Evolutionary conservation across 2,113 vertebrate species (phyloP).

Genomic region (Bettongia penicillata): DNA sequence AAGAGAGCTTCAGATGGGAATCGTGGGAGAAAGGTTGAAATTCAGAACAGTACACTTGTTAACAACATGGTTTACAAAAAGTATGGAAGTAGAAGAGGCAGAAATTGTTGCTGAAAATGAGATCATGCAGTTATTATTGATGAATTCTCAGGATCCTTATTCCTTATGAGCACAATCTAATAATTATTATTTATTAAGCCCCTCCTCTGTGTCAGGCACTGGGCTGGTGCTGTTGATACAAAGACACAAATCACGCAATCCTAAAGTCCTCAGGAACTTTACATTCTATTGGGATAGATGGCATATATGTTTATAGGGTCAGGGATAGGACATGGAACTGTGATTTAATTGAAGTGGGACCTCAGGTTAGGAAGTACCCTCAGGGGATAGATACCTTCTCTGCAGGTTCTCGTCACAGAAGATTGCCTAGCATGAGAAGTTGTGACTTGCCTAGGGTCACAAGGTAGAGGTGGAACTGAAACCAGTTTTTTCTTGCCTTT

Average conservation of each 20-base stretch:
- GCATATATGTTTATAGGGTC: neutral
- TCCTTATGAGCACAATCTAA: neutral
- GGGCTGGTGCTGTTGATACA: neutral
- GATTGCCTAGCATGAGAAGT: neutral
- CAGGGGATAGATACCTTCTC: neutral
- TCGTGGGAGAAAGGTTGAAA: neutral
- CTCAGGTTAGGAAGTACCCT: neutral
- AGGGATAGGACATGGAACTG: neutral
- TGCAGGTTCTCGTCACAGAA: neutral
- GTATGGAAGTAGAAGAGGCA: neutral
- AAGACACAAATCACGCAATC: neutral
- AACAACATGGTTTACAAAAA: neutral
- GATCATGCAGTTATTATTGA: neutral
- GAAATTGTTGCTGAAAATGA: neutral
- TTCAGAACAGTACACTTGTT: neutral
- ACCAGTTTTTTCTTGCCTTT: neutral
- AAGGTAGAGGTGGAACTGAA: neutral
- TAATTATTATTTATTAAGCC: neutral
- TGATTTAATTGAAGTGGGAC: neutral
- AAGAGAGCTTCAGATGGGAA: neutral
- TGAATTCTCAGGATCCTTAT: neutral
- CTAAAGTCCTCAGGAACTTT: neutral
- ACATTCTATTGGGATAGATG: neutral
- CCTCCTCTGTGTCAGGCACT: neutral
- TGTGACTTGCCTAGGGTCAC: neutral